Conservation (phyloP, 1,140 invertebrate genomes). For the Eurytemora carolleeae region DNA sequence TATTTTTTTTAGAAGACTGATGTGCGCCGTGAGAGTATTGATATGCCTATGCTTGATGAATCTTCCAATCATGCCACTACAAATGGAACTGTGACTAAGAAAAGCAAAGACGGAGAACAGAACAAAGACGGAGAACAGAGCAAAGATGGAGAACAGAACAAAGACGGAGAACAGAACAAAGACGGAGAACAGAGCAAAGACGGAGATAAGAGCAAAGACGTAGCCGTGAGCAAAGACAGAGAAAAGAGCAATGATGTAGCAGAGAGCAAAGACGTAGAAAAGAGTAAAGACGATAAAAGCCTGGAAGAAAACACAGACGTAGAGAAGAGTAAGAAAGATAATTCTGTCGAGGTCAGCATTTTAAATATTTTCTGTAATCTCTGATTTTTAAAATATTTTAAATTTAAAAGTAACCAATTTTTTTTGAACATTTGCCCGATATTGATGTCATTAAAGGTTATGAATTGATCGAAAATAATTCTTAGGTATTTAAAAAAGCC, state of each 20-base stretch:
- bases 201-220: not conserved
- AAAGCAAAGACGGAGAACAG: not conserved
- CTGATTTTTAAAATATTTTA: too few species aligned
- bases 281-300: too few species aligned
- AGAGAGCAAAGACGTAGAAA: constrained; percentile 11
- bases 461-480: too few species aligned
- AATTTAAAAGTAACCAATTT: too few species aligned
- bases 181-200: constrained; percentile 2
- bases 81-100: not conserved
- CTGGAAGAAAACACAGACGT: too few species aligned
- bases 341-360: too few species aligned
- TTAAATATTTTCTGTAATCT: too few species aligned
- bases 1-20: too few species aligned
- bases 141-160: constrained; percentile 20
- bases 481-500: too few species aligned
- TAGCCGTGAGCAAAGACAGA: constrained; percentile 8
- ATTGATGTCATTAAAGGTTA: too few species aligned
- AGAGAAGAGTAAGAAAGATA: too few species aligned
- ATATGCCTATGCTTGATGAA: constrained; percentile 2
- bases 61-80: not conserved
- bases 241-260: constrained; percentile 1
- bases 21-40: constrained; percentile 1
- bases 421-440: too few species aligned
- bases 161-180: constrained; percentile 8
- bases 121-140: not conserved